Evolutionary conservation across 2,888 invertebrate genomes (phyloP).

Genomic region (Bruchidius siliquastri): DNA sequence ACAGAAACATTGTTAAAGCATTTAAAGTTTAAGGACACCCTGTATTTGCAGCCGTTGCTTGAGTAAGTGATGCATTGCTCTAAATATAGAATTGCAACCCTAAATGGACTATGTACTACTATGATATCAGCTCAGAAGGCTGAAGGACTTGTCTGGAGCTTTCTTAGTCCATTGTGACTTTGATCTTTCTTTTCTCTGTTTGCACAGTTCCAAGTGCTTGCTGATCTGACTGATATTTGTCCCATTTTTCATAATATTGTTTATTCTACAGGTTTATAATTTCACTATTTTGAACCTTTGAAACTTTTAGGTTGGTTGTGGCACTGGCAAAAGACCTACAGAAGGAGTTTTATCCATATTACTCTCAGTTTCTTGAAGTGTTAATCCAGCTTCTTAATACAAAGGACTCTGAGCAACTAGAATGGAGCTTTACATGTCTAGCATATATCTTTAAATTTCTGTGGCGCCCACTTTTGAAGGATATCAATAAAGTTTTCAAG

Average conservation of each 20-base stretch:
- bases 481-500: conserved; percentile 68
- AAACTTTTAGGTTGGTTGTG: conserved; percentile 71
- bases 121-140: too few species aligned
- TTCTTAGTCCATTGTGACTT: too few species aligned
- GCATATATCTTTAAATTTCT: conserved; percentile 89
- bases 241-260: too few species aligned
- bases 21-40: conserved; percentile 64
- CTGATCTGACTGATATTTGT: too few species aligned
- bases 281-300: too few species aligned
- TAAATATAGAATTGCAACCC: too few species aligned
- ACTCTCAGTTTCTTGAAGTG: conserved; percentile 68
- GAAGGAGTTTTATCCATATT: conserved; percentile 84
- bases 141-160: too few species aligned
- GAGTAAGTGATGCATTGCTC: conserved; percentile 61
- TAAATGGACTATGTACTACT: too few species aligned
- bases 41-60: conserved; percentile 75
- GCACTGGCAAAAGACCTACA: conserved; percentile 84
- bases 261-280: too few species aligned
- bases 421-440: conserved; percentile 79
- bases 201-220: too few species aligned
- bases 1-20: conserved; percentile 68
- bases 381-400: conserved; percentile 67
- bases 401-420: conserved; percentile 78
- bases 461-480: conserved; percentile 76
- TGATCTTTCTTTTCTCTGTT: too few species aligned